Conservation (phyloP, 2,113 vertebrate species). For the Macroglossus sobrinus region DNA sequence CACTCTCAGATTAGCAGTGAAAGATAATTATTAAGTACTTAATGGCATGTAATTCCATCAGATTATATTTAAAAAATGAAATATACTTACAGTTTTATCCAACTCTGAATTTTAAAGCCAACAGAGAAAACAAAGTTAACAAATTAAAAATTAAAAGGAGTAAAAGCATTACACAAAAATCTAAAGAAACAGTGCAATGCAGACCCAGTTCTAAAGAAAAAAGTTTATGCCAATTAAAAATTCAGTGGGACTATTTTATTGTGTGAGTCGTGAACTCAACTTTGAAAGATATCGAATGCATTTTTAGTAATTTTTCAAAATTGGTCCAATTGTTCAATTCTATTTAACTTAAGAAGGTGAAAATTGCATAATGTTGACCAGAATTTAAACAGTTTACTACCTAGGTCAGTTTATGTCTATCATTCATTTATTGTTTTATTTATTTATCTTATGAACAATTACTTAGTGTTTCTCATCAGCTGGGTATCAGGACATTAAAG, state of each 20-base stretch:
- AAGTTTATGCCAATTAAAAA: neutral
- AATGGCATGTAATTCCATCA: neutral
- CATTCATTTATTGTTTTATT: neutral
- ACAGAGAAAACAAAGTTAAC: neutral
- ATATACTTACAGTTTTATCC: neutral
- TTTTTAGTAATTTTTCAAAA: neutral
- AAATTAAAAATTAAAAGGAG: neutral
- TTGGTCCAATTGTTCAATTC: neutral
- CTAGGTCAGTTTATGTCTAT: neutral
- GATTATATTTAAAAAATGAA: conserved; percentile 6
- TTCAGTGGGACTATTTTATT: neutral
- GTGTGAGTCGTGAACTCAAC: neutral
- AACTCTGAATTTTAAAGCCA: conserved; percentile 12
- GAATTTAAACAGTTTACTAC: neutral
- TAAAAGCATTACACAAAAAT: neutral
- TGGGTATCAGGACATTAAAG: neutral
- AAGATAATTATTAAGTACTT: neutral
- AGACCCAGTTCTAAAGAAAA: neutral
- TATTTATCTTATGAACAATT: neutral
- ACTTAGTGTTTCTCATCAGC: neutral
- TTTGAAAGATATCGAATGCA: neutral
- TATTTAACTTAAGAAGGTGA: neutral
- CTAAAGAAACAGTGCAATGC: neutral
- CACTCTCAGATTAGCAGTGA: neutral
- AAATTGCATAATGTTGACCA: neutral